A percentile compares a stretch with the other conserved stretches of the same genome.
These are phyloP conservation scores for Pipistrellus kuhlii DNA, from an alignment of 2,797 vertebrate species.

Conservation along the genomic window DNA sequence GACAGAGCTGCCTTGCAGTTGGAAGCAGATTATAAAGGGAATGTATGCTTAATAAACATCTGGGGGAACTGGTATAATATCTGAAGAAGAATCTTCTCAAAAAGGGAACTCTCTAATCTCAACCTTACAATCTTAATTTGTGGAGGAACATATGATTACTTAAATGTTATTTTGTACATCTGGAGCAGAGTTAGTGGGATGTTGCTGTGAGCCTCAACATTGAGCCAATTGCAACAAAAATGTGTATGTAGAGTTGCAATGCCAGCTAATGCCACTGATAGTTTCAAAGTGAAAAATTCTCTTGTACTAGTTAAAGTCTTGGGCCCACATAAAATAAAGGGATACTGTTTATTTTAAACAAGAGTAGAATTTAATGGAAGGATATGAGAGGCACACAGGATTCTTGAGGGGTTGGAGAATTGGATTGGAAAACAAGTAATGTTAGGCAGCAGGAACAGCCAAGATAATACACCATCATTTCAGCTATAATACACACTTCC, in stretches of 20 bases:
- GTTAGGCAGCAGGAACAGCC: neutral
- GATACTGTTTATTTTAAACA: neutral
- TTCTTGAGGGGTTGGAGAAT: neutral
- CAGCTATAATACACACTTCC: neutral
- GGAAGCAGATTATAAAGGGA: constrained; percentile 77
- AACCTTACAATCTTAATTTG: constrained; percentile 75
- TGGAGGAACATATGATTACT: constrained; percentile 75
- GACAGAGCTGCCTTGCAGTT: constrained; percentile 68
- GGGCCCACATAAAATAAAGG: neutral
- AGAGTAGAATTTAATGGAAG: neutral
- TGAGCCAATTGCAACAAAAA: constrained; percentile 59
- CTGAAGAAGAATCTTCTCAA: constrained; percentile 65
- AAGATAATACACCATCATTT: neutral
- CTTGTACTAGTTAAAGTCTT: neutral
- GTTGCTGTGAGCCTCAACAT: neutral
- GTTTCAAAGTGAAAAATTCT: constrained; percentile 46
- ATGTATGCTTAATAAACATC: constrained; percentile 82
- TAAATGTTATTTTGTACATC: constrained; percentile 76
- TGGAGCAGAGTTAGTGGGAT: constrained; percentile 63
- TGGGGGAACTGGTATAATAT: constrained; percentile 77
- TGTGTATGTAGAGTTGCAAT: neutral
- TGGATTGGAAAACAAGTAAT: neutral
- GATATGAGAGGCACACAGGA: neutral
- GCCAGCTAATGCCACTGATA: neutral
- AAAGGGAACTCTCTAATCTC: constrained; percentile 58